Percentiles rank a stretch among this genome's conserved stretches.
Conservation (phyloP, 1,140 invertebrate species). For the Chironomus striatipennis region DNA sequence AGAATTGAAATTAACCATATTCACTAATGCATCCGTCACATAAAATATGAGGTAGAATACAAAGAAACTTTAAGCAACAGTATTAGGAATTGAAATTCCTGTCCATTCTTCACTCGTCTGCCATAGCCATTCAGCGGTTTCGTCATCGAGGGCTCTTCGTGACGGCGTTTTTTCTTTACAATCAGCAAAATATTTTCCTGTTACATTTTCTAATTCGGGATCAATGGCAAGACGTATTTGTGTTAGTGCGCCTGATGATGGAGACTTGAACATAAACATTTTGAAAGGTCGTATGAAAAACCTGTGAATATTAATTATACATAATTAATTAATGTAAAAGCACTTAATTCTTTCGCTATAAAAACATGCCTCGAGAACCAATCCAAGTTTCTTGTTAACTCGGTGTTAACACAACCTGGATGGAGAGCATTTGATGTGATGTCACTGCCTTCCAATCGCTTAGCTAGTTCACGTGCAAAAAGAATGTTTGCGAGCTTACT, state of each 20-base stretch:
- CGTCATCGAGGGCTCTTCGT: slow-evolving; percentile 42
- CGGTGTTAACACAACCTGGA: slow-evolving; percentile 64
- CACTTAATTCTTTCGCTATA: slow-evolving; percentile 25
- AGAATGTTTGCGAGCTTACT: slow-evolving; percentile 70
- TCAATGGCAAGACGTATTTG: slow-evolving; percentile 68
- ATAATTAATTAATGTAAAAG: too few relatives aligned
- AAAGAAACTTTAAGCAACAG: not conserved
- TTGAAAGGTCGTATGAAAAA: slow-evolving; percentile 31
- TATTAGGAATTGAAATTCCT: slow-evolving; percentile 34
- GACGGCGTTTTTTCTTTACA: slow-evolving; percentile 43
- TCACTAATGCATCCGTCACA: too few relatives aligned
- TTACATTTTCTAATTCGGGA: slow-evolving; percentile 56
- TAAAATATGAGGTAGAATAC: not conserved
- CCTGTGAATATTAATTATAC: slow-evolving; percentile 27
- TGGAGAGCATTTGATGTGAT: slow-evolving; percentile 61
- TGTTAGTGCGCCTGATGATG: slow-evolving; percentile 67
- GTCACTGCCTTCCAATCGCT: slow-evolving; percentile 47
- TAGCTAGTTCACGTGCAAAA: slow-evolving; percentile 56
- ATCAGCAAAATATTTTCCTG: slow-evolving; percentile 49
- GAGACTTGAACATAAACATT: slow-evolving; percentile 48
- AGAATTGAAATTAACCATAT: too few relatives aligned
- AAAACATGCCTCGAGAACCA: slow-evolving; percentile 39
- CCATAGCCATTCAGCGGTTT: slow-evolving; percentile 63
- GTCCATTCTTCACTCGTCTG: slow-evolving; percentile 53
- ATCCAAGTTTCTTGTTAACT: slow-evolving; percentile 58